These are phyloP conservation scores for Oceanodroma tethys DNA, from an alignment of 2,113 vertebrate species.

Conservation along the genomic window DNA sequence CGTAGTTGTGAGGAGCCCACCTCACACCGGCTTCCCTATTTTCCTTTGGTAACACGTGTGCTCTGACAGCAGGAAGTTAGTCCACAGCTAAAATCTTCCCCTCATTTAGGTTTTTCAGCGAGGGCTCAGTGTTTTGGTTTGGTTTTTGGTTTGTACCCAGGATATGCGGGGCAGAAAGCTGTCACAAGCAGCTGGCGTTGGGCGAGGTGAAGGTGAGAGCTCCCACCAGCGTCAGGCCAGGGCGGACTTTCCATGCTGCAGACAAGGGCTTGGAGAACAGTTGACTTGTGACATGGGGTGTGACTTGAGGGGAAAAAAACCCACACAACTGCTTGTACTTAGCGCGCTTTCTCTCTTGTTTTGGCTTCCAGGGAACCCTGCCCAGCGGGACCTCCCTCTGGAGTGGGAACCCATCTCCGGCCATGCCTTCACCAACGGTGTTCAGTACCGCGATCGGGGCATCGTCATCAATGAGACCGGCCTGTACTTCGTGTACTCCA, in stretches of 20 bases:
- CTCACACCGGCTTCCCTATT: not conserved
- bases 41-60: accelerated
- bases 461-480: slow-evolving; percentile 81
- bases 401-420: slow-evolving; percentile 77
- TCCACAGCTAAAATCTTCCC: not conserved
- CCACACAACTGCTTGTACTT: not conserved
- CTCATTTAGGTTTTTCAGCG: not conserved
- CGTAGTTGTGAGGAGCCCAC: not conserved
- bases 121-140: not conserved
- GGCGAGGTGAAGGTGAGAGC: not conserved
- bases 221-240: accelerated
- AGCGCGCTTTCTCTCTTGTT: not conserved
- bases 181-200: not conserved
- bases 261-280: not conserved
- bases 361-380: slow-evolving; percentile 57
- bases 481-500: slow-evolving; percentile 85
- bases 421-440: slow-evolving; percentile 70
- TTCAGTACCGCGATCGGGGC: slow-evolving; percentile 75
- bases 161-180: not conserved
- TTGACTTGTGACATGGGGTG: not conserved
- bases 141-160: not conserved
- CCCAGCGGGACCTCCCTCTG: slow-evolving; percentile 58
- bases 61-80: not conserved
- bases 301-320: not conserved
- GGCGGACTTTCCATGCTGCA: not conserved